Percentiles rank a stretch among this genome's conserved stretches.
Evolutionary conservation across 2,797 vertebrate species (phyloP).

Genomic region (Chelidonichthys spinosus): DNA sequence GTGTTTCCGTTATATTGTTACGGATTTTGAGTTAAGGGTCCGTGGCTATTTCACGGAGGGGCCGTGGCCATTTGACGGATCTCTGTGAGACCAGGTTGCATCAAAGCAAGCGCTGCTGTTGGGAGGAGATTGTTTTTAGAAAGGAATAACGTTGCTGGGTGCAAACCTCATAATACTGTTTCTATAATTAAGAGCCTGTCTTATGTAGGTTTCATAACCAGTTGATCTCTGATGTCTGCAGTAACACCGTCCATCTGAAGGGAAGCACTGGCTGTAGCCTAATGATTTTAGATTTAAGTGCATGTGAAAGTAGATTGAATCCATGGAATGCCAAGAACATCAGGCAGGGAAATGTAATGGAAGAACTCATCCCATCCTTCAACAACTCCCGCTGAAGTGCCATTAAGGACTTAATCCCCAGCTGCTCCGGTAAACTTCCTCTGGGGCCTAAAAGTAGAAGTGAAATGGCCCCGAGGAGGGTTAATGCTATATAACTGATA

Average conservation of each 20-base stretch:
- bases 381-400: constrained; percentile 14
- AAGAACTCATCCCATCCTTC: constrained; percentile 20
- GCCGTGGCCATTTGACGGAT: too few species aligned
- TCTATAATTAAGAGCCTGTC: background rate
- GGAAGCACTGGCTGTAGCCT: background rate
- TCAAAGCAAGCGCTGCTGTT: background rate
- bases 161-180: background rate
- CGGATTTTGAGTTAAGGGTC: too few species aligned
- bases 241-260: background rate
- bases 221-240: background rate
- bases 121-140: background rate
- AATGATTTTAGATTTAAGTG: constrained; percentile 10
- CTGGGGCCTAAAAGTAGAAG: constrained; percentile 17
- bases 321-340: constrained; percentile 3
- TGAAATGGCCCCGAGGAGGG: background rate
- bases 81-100: too few species aligned
- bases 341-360: constrained; percentile 9
- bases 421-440: constrained; percentile 15
- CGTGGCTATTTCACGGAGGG: too few species aligned
- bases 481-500: background rate
- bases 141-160: background rate
- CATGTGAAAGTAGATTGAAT: background rate
- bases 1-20: too few species aligned
- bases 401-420: constrained; percentile 38
- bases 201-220: background rate